phyloP scores from a whole-genome alignment of 1,140 invertebrate genomes.

The Heliothis virescens region DNA sequence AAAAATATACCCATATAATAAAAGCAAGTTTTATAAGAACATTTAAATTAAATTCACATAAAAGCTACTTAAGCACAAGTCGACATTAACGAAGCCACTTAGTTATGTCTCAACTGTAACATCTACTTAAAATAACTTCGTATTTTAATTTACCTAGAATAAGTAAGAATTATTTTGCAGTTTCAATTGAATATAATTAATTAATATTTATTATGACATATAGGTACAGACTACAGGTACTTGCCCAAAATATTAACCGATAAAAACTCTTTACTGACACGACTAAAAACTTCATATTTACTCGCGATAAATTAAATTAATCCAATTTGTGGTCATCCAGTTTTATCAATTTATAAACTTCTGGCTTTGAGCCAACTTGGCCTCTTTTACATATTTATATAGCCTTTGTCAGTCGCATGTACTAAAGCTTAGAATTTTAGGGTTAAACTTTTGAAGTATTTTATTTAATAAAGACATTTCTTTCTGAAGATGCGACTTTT shows the following conservation, averaged over 20 bases:
- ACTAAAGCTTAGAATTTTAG: background rate
- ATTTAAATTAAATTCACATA: slow-evolving; percentile 24
- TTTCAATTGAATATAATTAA: no score
- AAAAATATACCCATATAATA: background rate
- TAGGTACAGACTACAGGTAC: no score
- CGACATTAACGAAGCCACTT: background rate
- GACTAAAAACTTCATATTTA: background rate
- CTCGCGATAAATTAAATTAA: slow-evolving; percentile 6
- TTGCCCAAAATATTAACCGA: no score
- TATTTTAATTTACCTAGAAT: background rate
- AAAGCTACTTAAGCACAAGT: slow-evolving; percentile 13
- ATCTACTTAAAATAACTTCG: background rate
- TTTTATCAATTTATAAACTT: slow-evolving; percentile 26
- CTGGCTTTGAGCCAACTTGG: slow-evolving; percentile 19
- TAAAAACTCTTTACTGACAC: no score
- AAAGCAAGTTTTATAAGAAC: background rate
- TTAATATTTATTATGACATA: no score
- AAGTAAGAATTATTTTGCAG: background rate
- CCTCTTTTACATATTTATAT: slow-evolving; percentile 31
- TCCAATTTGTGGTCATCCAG: slow-evolving; percentile 21
- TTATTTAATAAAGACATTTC: slow-evolving; percentile 1
- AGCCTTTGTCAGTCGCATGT: slow-evolving; percentile 8
- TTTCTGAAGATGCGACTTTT: background rate
- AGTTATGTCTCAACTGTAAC: background rate
- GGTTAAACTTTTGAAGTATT: slow-evolving; percentile 17